These are phyloP conservation scores for Prochilodus magdalenae DNA, from an alignment of 2,113 vertebrate species.

Conservation along the genomic window DNA sequence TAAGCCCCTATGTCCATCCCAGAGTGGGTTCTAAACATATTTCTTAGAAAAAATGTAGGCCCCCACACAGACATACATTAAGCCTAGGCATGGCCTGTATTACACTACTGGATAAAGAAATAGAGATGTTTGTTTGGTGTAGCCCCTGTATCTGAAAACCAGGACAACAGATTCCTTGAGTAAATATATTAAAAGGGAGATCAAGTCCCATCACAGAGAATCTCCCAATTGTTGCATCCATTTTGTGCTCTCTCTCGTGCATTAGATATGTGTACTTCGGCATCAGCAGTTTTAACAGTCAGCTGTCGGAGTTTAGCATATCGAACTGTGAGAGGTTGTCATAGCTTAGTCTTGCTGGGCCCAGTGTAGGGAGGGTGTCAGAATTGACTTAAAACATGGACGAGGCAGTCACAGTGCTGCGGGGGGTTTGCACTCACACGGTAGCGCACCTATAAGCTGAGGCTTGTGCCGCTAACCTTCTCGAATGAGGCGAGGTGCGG, in stretches of 20 bases:
- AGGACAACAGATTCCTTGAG: neutral
- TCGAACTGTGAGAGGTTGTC: conserved; percentile 32
- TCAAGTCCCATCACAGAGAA: conserved; percentile 21
- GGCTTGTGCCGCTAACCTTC: neutral
- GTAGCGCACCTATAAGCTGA: neutral
- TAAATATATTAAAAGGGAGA: conserved; percentile 34
- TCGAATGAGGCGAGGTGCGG: conserved; percentile 2
- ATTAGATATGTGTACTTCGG: conserved; percentile 27
- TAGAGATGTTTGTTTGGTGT: neutral
- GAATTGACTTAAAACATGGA: conserved; percentile 22
- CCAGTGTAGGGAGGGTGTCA: conserved; percentile 43
- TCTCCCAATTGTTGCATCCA: conserved; percentile 22
- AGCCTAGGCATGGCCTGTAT: neutral
- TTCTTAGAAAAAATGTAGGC: neutral
- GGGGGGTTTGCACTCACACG: neutral
- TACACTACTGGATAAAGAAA: neutral
- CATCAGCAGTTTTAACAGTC: conserved; percentile 42
- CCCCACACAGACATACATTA: conserved; percentile 3
- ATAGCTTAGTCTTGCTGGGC: conserved; percentile 56
- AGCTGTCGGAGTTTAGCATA: conserved; percentile 42
- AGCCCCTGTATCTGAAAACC: neutral
- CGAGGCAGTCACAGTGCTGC: conserved; percentile 7
- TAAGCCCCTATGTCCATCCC: neutral
- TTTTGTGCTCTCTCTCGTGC: conserved; percentile 25
- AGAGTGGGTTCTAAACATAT: neutral